These are phyloP conservation scores for Caenorhabditis doughertyi DNA, from an alignment of 2,888 invertebrate species.

Conservation along the genomic window DNA sequence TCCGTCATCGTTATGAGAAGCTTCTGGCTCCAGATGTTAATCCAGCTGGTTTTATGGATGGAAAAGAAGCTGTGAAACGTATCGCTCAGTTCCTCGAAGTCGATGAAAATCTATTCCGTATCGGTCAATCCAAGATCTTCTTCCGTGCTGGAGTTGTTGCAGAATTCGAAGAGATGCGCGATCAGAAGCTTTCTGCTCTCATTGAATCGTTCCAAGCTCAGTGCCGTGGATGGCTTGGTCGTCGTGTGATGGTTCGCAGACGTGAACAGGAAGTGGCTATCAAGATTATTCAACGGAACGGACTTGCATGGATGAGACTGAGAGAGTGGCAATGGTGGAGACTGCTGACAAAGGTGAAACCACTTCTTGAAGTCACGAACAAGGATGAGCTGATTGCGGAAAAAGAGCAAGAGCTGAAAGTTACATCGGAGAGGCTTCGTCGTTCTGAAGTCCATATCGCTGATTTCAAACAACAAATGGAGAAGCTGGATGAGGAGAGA, in stretches of 20 bases:
- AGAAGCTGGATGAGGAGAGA: constrained; percentile 91
- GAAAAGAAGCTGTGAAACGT: constrained; percentile 98
- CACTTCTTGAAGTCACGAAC: constrained; percentile 94
- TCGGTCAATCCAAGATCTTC: constrained; percentile 99
- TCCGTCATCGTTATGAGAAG: constrained; percentile 94
- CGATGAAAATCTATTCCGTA: constrained; percentile 95
- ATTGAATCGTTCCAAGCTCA: constrained; percentile 93
- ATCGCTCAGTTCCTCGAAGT: constrained; percentile 93
- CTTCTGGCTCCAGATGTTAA: constrained; percentile 98
- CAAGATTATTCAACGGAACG: constrained; percentile 97
- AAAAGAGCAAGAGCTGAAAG: constrained; percentile 93
- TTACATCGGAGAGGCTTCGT: constrained; percentile 68
- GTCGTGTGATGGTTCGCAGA: constrained; percentile 93
- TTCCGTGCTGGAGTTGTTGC: constrained; percentile 99
- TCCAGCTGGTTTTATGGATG: constrained; percentile 99
- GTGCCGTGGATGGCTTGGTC: constrained; percentile 94
- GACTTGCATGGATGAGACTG: constrained; percentile 96
- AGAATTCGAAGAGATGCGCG: constrained; percentile 94
- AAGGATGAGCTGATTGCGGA: constrained; percentile 97
- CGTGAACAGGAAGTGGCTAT: constrained; percentile 97
- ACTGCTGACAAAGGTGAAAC: constrained; percentile 96
- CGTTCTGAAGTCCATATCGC: constrained; percentile 69
- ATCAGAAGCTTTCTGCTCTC: constrained; percentile 97
- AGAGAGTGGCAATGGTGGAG: constrained; percentile 99
- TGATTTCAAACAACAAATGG: constrained; percentile 63